Evolutionary conservation across 2,113 vertebrate genomes (phyloP).

Genomic region (Neopipo cinnamomea): DNA sequence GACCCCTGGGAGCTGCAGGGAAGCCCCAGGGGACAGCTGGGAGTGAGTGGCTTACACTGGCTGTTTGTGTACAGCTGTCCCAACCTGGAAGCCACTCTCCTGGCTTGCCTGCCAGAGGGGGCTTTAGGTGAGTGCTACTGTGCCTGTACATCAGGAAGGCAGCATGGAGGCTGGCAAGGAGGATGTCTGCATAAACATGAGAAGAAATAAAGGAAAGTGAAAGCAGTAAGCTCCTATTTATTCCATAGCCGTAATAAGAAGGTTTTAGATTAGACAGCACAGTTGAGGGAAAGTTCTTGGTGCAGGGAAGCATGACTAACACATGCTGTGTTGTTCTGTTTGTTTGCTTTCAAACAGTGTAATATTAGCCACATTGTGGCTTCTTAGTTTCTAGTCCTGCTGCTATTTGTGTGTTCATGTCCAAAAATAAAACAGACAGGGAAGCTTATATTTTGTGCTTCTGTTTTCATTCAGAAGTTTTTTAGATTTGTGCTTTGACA

Average conservation of each 20-base stretch:
- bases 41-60: neutral
- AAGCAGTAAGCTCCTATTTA: neutral
- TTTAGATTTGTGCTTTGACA: neutral
- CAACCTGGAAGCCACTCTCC: rapidly evolving
- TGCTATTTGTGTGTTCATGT: neutral
- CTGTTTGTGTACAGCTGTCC: neutral
- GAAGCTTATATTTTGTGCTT: neutral
- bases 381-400: neutral
- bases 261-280: rapidly evolving
- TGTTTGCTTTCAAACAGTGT: neutral
- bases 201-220: neutral
- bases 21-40: no score
- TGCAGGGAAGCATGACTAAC: neutral
- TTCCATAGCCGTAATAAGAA: neutral
- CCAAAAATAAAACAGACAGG: neutral
- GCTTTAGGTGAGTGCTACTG: rapidly evolving
- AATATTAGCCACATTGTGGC: rapidly evolving
- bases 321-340: neutral
- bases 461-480: neutral
- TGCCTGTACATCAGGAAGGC: neutral
- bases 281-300: neutral
- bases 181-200: rapidly evolving
- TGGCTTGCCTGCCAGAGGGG: neutral
- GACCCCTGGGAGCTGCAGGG: neutral
- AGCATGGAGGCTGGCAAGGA: neutral